Percentiles rank a stretch among this genome's conserved stretches.
phyloP scores from a whole-genome alignment of 2,113 vertebrate species.

The Anser cygnoides region DNA sequence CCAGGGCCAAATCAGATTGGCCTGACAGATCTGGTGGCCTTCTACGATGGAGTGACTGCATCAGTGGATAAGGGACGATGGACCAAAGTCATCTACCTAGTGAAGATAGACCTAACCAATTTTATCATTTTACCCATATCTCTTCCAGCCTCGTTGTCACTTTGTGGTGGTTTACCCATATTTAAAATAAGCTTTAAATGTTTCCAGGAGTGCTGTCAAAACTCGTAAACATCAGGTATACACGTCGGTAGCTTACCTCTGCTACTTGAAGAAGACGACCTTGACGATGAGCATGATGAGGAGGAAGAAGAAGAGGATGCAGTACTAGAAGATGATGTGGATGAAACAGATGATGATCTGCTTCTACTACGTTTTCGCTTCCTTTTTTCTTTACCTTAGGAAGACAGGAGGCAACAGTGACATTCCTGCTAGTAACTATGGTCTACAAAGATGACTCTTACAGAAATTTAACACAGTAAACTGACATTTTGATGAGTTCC shows the following conservation, averaged over 20 bases:
- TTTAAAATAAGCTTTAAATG: not conserved
- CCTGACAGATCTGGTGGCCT: no score
- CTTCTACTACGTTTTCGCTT: slow-evolving; percentile 86
- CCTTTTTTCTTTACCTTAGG: slow-evolving; percentile 78
- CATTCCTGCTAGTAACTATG: not conserved
- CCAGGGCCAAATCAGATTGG: no score
- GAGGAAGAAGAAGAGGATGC: slow-evolving; percentile 72
- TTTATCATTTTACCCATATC: not conserved
- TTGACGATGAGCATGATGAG: slow-evolving; percentile 64
- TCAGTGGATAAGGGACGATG: no score
- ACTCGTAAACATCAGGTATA: not conserved
- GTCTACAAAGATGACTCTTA: not conserved
- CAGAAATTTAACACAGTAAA: not conserved
- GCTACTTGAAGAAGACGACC: slow-evolving; percentile 76
- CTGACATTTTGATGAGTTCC: rapidly evolving
- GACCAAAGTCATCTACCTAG: no score
- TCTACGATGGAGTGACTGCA: no score
- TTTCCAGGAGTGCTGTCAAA: not conserved
- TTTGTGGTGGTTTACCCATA: not conserved
- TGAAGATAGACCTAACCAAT: not conserved
- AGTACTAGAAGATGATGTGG: slow-evolving; percentile 73
- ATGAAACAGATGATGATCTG: slow-evolving; percentile 81
- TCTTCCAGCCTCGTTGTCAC: not conserved
- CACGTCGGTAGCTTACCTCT: slow-evolving; percentile 70
- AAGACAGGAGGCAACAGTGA: slow-evolving; percentile 22